Evolutionary conservation across 2,113 vertebrate genomes (phyloP), one percentile per base, ranked within the genome.

Genomic region (Myrmophylax atrothorax): DNA sequence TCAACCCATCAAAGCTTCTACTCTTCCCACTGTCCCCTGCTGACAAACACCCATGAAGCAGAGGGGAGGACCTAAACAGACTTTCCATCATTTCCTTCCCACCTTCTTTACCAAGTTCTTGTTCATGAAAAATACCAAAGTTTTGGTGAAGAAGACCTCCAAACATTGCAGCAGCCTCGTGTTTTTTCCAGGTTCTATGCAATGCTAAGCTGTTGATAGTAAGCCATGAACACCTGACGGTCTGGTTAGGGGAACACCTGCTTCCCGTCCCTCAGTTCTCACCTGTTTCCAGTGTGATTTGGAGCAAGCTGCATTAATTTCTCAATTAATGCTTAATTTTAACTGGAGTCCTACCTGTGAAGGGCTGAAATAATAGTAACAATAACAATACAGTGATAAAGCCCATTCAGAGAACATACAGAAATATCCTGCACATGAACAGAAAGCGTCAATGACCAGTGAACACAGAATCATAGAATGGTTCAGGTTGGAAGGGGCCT

Each of bases 251-350:
- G 38, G 18, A 82, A 18, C 31, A n/a, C 18, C 74, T 86, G 29
- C 55, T 67, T 60, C 80, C 49, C n/a, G 22, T 49, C 12, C 18
- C 49, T 77, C 16, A 20, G 40, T 58, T 60, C 56, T 88, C 53
- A 50, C 64, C 58, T 20, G 5, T 83, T 94, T 85, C 42, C 60
- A 81, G 25, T 1, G 3, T 47, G 60, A 42, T 64, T 26, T 75
- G 60, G 52, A 92, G 46, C 19, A 94, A 92, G 40, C 66, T 76
- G 70, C 44, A 29, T 68, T 64, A 12, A 75, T 52, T 73, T 70
- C 42, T 40, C 84, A 74, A 87, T 84, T 63, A 67, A 52, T 26
- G 5, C 33, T 81, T 78, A 23, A 68, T 87, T 91, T 81, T 73
- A 82, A 17, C 40, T 84, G 46, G 69, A 58, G 72, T 94, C 47